These are phyloP conservation scores for Drosophila prosaltans DNA, from an alignment of 1,140 invertebrate genomes.

Conservation along the genomic window DNA sequence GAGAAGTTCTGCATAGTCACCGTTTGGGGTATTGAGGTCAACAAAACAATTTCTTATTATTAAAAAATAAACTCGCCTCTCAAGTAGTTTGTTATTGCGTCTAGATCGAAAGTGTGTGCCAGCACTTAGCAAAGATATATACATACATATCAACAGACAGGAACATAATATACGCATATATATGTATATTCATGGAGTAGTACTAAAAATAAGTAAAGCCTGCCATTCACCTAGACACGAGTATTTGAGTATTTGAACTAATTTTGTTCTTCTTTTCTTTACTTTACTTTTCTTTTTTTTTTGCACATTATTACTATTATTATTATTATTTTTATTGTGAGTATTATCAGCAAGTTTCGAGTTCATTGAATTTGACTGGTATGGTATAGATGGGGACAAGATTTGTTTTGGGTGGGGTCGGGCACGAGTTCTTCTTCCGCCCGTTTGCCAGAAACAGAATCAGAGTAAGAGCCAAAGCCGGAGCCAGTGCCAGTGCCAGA, in stretches of 20 bases:
- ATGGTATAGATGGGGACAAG: background rate
- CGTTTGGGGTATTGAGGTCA: constrained; percentile 42
- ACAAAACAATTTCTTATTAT: constrained; percentile 62
- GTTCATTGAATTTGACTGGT: constrained; percentile 77
- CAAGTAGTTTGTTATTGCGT: constrained; percentile 67
- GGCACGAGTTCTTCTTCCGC: constrained; percentile 45
- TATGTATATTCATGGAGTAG: background rate
- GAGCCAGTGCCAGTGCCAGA: constrained; percentile 15
- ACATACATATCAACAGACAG: background rate
- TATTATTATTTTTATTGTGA: constrained; percentile 73
- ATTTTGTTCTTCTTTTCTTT: constrained; percentile 13
- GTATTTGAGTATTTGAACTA: constrained; percentile 14
- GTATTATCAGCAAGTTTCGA: constrained; percentile 79
- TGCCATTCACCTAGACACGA: constrained; percentile 15
- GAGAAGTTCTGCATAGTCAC: constrained; percentile 40
- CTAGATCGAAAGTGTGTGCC: constrained; percentile 11
- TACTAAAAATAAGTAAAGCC: constrained; percentile 3
- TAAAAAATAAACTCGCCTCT: constrained; percentile 56
- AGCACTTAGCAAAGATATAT: constrained; percentile 17
- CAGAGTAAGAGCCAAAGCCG: background rate
- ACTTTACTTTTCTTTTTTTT: constrained; percentile 48
- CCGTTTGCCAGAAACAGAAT: constrained; percentile 1
- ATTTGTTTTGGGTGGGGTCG: background rate
- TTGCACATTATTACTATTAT: constrained; percentile 76
- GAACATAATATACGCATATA: background rate